A percentile compares a stretch with the other conserved stretches of the same genome.
These are phyloP conservation scores for Mionectes macconnelli DNA, from an alignment of 2,113 vertebrate genomes.

Conservation along the genomic window DNA sequence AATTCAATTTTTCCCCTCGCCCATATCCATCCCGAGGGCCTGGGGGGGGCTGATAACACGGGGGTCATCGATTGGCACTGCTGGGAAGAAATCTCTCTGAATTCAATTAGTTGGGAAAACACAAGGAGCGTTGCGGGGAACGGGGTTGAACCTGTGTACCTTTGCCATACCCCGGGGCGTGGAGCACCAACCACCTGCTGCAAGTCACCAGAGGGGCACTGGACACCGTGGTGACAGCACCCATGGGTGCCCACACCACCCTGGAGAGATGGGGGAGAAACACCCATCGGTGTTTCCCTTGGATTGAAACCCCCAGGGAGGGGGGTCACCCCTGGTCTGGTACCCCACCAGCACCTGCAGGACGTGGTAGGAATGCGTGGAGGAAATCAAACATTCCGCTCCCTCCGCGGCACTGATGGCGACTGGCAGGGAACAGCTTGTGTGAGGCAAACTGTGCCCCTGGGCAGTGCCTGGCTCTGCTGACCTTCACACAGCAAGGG, in stretches of 20 bases:
- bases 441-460: neutral
- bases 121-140: neutral
- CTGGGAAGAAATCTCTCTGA: conserved; percentile 52
- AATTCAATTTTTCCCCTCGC: conserved; percentile 42
- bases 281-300: neutral
- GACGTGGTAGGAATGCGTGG: rapidly evolving
- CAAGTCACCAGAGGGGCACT: rapidly evolving
- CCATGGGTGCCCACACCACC: neutral
- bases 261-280: neutral
- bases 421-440: neutral
- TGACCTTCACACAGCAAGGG: neutral
- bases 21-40: neutral
- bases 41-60: neutral
- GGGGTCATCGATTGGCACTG: conserved; percentile 41
- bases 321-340: neutral
- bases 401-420: rapidly evolving
- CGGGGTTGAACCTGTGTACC: neutral
- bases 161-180: neutral
- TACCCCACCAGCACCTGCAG: neutral
- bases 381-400: neutral
- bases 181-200: neutral
- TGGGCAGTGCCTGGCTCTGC: rapidly evolving
- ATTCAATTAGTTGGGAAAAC: conserved; percentile 55
- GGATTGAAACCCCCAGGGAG: neutral
- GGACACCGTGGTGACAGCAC: neutral